A percentile compares a stretch with the other conserved stretches of the same genome.
These are phyloP conservation scores for Eubucco bourcierii DNA, from an alignment of 2,113 vertebrate genomes.

Conservation along the genomic window DNA sequence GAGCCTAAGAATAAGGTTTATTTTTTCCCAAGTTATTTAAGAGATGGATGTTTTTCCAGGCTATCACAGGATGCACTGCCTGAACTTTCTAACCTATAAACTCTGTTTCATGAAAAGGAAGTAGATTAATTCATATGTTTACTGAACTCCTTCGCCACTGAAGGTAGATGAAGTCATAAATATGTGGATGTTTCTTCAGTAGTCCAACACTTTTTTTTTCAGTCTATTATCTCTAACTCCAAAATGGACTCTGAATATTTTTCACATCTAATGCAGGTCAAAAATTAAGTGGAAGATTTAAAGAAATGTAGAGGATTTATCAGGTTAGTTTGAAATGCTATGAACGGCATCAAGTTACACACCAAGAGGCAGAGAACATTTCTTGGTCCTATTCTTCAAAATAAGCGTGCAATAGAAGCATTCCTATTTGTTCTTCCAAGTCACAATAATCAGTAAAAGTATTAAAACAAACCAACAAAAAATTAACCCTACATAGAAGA, in stretches of 20 bases:
- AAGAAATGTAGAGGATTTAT: neutral
- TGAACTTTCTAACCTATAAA: conserved; percentile 50
- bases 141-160: conserved; percentile 6
- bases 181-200: neutral
- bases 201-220: neutral
- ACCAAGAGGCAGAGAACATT: neutral
- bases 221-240: neutral
- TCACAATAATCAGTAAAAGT: neutral
- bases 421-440: neutral
- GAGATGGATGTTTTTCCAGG: conserved; percentile 48
- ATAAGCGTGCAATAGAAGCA: neutral
- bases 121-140: neutral
- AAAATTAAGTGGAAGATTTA: neutral
- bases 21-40: conserved; percentile 27
- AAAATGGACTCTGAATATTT: neutral
- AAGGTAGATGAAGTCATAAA: neutral
- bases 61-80: conserved; percentile 45
- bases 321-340: neutral
- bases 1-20: neutral
- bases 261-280: neutral
- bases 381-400: neutral
- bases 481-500: neutral
- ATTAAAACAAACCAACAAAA: neutral
- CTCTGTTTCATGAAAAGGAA: conserved; percentile 34
- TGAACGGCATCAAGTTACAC: neutral